Percentiles rank a stretch among this genome's conserved stretches.
phyloP scores from a whole-genome alignment of 2,888 invertebrate genomes.

The Arrhopalites spinosus region DNA sequence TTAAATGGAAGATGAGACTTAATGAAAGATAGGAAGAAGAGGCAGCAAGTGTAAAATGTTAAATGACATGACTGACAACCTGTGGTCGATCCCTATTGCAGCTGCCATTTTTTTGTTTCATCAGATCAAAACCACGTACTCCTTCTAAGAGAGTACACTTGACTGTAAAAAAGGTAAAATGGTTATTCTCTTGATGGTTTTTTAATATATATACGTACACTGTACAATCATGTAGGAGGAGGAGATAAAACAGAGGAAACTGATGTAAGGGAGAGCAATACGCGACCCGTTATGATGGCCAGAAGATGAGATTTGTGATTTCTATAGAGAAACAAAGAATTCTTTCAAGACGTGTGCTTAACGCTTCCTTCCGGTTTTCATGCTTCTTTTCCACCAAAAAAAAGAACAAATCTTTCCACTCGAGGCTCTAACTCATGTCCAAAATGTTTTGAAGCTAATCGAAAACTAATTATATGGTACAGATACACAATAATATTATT shows the following conservation, averaged over 20 bases:
- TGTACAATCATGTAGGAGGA: background rate
- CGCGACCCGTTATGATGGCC: background rate
- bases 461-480: no score
- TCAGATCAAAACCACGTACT: no score
- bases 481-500: no score
- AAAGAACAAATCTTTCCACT: background rate
- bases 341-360: background rate
- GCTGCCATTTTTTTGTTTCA: no score
- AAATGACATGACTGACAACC: constrained; percentile 28
- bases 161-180: background rate
- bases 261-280: background rate
- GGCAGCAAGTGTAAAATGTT: constrained; percentile 29
- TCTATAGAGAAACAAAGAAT: constrained; percentile 20
- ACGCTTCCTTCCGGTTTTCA: constrained; percentile 25
- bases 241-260: constrained; percentile 10
- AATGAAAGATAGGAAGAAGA: background rate
- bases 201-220: background rate
- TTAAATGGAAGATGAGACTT: background rate
- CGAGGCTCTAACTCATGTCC: no score
- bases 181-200: no score
- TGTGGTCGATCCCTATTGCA: constrained; percentile 23
- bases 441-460: no score
- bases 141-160: background rate
- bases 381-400: background rate
- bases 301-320: constrained; percentile 30